Base-by-base conservation (phyloP, 2,113 vertebrate species). In the Chaetops frenatus region DNA sequence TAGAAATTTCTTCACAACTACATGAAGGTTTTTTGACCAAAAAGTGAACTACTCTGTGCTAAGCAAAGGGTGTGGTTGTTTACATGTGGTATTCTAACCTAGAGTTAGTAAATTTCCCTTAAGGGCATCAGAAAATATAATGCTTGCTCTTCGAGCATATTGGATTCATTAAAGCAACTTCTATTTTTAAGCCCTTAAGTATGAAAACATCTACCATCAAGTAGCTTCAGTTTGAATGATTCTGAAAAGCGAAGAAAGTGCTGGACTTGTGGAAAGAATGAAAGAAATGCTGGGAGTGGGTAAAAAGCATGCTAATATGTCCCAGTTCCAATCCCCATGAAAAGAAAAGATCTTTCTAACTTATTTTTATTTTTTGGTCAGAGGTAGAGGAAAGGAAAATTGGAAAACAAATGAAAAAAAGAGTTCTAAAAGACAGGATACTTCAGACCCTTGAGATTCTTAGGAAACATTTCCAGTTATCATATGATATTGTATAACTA, bases 171-270 rank as follows among this genome's bases (percentile, higher is more conserved):
- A 91, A 82, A 82, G 23, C n/a, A 42, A 15, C 15, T 94, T 95
- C 96, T 95, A 93, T 94, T 94, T 95, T 91, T 92, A 91, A 88
- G 60, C 24, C 22, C 27, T 94, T 53, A 95, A 93, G 38, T 60
- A 92, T 7, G 23, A 96, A 96, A 94, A 90, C 50, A 91, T 92
- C 73, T 90, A 95, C 81, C 50, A 62, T 51, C 78, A 58, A 91
- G 86, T 44, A 93, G 85, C 78, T 93, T 91, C 71, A 62, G 42
- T 66, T 6, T 3, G 24, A 81, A 88, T 27, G 42, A 83, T 65
- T 93, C 74, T 90, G 28, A 92, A 90, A 95, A 77, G 47, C 0
- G 0, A 67, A 50, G 81, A 95, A 94, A 95, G 45, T 11, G 2
- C 27, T 82, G 57, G 74, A 62, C 74, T 73, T 77, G 21, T 78